Percentiles rank a stretch among this genome's conserved stretches.
phyloP scores from a whole-genome alignment of 2,797 vertebrate genomes.

The Pangasius macronema region DNA sequence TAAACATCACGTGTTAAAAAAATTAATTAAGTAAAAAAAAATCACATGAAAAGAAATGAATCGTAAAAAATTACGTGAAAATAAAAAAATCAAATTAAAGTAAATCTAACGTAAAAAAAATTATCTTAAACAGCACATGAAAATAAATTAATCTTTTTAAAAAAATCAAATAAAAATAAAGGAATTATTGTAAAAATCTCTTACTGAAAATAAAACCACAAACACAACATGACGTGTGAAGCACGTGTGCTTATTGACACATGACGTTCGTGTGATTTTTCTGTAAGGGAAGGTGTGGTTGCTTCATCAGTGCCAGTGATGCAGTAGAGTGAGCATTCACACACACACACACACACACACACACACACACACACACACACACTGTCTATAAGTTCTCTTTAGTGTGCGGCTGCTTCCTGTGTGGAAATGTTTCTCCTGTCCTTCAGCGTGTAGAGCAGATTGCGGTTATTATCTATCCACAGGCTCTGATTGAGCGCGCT shows the following conservation, averaged over 20 bases:
- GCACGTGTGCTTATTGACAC: neutral
- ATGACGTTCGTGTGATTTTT: neutral
- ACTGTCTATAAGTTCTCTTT: neutral
- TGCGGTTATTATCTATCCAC: conserved; percentile 50
- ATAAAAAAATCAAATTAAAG: neutral
- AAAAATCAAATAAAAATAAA: neutral
- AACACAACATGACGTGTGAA: neutral
- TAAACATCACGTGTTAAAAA: neutral
- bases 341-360: conserved; percentile 18
- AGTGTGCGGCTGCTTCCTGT: conserved; percentile 1
- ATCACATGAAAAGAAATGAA: neutral
- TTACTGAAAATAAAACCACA: neutral
- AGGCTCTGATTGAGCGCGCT: conserved; percentile 51
- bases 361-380: conserved; percentile 10
- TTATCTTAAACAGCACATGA: neutral
- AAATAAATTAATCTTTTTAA: neutral
- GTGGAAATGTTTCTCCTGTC: conserved; percentile 33
- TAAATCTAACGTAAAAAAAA: too few relatives aligned
- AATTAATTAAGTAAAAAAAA: neutral
- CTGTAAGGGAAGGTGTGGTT: neutral
- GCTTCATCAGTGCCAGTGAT: neutral
- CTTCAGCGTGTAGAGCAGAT: conserved; percentile 19
- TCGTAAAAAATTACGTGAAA: neutral
- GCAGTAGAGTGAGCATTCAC: neutral
- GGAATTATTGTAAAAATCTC: neutral